Conservation (phyloP, 2,797 vertebrate genomes). For the Liparis tanakae region DNA sequence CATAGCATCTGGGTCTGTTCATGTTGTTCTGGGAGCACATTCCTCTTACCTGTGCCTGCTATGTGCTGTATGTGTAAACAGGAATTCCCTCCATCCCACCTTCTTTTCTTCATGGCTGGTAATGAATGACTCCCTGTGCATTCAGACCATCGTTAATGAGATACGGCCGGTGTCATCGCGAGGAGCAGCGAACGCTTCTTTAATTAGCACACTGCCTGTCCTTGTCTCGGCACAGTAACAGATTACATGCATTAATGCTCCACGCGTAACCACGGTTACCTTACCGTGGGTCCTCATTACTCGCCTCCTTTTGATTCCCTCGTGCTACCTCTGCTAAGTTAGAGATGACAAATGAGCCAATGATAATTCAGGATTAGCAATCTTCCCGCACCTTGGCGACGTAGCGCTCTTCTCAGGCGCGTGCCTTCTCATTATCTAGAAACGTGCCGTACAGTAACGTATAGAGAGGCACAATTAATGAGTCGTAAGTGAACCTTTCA, state of each 20-base stretch:
- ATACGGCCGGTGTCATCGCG: conserved; percentile 78
- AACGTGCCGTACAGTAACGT: conserved; percentile 1
- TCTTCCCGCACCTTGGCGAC: conserved; percentile 29
- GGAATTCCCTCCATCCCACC: conserved; percentile 28
- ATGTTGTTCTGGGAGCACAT: conserved; percentile 14
- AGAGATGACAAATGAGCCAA: conserved; percentile 63
- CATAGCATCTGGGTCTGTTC: neutral
- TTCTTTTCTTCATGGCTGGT: conserved; percentile 45
- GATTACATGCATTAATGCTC: conserved; percentile 81
- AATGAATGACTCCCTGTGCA: conserved; percentile 71
- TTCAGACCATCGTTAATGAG: conserved; percentile 75
- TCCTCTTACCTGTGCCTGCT: conserved; percentile 16
- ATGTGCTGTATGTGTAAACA: conserved; percentile 29
- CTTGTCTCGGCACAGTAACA: conserved; percentile 77
- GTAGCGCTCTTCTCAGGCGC: conserved; percentile 18
- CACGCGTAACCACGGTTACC: conserved; percentile 72
- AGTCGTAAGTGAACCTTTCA: conserved; percentile 25
- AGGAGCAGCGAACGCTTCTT: conserved; percentile 76
- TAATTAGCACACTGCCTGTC: conserved; percentile 82
- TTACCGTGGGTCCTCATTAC: conserved; percentile 69
- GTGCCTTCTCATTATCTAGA: conserved; percentile 31
- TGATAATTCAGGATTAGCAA: conserved; percentile 60
- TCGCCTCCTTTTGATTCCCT: conserved; percentile 54
- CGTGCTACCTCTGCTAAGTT: conserved; percentile 55
- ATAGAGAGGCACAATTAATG: conserved; percentile 35